These are phyloP conservation scores for Haliaeetus leucogaster DNA, from an alignment of 2,113 vertebrate species.

Conservation along the genomic window DNA sequence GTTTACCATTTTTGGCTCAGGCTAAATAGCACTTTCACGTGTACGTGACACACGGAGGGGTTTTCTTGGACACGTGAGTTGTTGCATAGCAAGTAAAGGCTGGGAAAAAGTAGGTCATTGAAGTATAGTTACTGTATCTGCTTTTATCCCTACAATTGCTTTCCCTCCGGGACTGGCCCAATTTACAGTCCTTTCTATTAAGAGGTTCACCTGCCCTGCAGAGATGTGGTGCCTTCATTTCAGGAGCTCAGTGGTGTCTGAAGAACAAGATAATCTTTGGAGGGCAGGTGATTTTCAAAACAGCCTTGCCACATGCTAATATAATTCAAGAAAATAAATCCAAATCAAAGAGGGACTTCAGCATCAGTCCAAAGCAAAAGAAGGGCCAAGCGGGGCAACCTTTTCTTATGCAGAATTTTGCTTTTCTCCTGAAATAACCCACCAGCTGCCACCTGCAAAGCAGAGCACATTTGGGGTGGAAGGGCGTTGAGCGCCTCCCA, in stretches of 20 bases:
- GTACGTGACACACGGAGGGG: fast-evolving
- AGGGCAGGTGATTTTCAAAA: background rate
- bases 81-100: background rate
- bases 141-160: background rate
- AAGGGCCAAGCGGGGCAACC: background rate
- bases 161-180: background rate
- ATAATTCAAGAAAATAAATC: background rate
- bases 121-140: background rate
- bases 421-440: background rate
- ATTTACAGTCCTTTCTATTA: background rate
- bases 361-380: background rate
- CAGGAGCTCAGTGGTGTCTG: background rate
- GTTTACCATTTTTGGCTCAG: background rate
- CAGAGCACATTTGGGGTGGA: background rate
- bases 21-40: background rate
- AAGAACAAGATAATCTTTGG: background rate
- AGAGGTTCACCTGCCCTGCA: background rate
- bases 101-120: background rate
- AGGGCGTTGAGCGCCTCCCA: background rate
- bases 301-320: background rate
- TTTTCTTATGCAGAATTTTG: background rate
- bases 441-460: background rate
- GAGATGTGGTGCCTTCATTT: background rate
- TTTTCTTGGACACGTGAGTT: fast-evolving
- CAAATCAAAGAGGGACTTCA: background rate